Base-by-base conservation (phyloP, 2,888 invertebrate genomes). In the Terebella lapidaria region DNA sequence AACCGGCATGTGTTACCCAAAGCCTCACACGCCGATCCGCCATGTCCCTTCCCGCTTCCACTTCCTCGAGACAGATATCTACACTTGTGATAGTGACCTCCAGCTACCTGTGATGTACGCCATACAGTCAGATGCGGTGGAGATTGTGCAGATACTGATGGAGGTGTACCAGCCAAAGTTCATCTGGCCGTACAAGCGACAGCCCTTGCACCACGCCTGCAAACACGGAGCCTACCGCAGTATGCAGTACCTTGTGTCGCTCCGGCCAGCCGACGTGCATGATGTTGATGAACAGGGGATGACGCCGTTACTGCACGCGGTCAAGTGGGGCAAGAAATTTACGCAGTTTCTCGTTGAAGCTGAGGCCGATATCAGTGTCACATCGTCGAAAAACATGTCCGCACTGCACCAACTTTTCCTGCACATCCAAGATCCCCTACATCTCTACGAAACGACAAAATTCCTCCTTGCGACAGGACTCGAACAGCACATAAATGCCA, bases 291-390 rank as follows among this genome's bases (percentile, higher is more conserved):
- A 86, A 76, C 88, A 88, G 72, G 89, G 89, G 80, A 88, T 88
- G 76, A 89, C 87, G 76, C 89, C 89, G n/a, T 86, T 89, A 61
- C 87, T 89, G 77, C 87, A 88, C 73, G 83, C 89, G 18, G 88
- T 88, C 22, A 82, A 88, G 27, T 89, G 89, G 75, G 88, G 88
- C 66, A 84, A 86, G 54, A 85, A 86, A 71, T 89, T 89, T 78
- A 82, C 88, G 1, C 77, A 77, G 56, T 70, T 79, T 18, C 70
- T 82, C 25, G 74, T 82, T 28, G 76, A 79, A 63, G 86, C 86
- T 72, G 88, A 88, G n/a, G 88, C 89, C 28, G 85, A 87, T 62
- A 87, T 88, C 0, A 87, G 86, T 3, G 88, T 88, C 2, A 82
- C 86, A 57, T 88, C 88, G 4, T 20, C 87, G 85, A 70, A 88